Conservation (phyloP, 1,140 invertebrate genomes). For the Himalopsyche phryganea region DNA sequence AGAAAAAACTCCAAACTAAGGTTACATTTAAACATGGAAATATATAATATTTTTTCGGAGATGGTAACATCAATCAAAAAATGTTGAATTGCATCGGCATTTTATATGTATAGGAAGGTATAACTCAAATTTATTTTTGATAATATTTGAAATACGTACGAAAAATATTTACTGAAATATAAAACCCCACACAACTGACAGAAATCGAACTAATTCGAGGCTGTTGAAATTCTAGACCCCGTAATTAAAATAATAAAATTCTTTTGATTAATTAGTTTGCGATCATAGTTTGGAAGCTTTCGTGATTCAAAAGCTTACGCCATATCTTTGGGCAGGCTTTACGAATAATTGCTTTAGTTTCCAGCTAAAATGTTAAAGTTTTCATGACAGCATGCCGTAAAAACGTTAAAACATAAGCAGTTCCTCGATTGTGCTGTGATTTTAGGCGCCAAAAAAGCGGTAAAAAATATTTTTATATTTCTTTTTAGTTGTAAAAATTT, state of each 20-base stretch:
- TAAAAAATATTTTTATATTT: neutral
- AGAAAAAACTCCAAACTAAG: too few species aligned
- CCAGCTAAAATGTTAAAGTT: slow-evolving; percentile 1
- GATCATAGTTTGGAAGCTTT: slow-evolving; percentile 26
- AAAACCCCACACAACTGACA: too few species aligned
- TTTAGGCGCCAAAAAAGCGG: neutral
- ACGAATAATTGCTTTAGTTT: slow-evolving; percentile 7
- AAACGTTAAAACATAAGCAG: slow-evolving; percentile 16
- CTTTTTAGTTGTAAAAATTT: too few species aligned
- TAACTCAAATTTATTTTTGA: too few species aligned
- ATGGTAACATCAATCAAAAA: too few species aligned
- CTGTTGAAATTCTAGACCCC: slow-evolving; percentile 29
- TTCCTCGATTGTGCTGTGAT: slow-evolving; percentile 5
- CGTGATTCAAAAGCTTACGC: slow-evolving; percentile 15
- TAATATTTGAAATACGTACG: too few species aligned
- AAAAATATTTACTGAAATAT: too few species aligned
- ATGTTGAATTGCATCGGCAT: too few species aligned
- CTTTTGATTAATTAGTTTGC: slow-evolving; percentile 32
- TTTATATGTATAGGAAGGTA: too few species aligned
- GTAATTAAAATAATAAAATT: slow-evolving; percentile 30
- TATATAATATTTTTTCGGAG: too few species aligned
- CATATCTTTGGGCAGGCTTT: slow-evolving; percentile 6
- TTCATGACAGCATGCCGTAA: slow-evolving; percentile 26
- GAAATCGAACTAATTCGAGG: slow-evolving; percentile 4
- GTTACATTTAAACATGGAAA: too few species aligned